Evolutionary conservation across 1,140 invertebrate species (phyloP), one percentile per base, ranked within the genome.

Genomic region (Ooceraea biroi): DNA sequence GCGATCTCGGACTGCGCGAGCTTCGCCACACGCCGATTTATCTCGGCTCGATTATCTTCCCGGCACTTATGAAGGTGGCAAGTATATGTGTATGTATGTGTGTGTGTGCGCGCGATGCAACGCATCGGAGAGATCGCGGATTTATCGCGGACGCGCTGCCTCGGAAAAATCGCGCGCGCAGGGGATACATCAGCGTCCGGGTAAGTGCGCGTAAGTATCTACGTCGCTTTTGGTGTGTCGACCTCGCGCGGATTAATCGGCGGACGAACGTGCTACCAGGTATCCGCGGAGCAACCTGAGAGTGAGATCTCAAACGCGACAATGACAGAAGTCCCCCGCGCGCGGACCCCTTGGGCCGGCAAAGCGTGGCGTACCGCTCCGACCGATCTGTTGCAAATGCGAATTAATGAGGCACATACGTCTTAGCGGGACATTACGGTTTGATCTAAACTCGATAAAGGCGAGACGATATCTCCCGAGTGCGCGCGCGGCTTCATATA

Each of bases 361-460:
- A n/a, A n/a, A n/a, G 4, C 55, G 19, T 25, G 19, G 71, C 58
- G 69, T 65, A 74, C 82, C 57, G 78, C 52, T 27, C 46, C 74
- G 71, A 63, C 52, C 65, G 83, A 84, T 78, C 87, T 88, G 87
- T 83, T 85, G 86, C 89, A 90, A 90, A 91, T 89, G 87, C 89
- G 84, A 89, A 91, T 91, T 91, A 91, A 91, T 90, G 89, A 90
- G 87, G 27, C 83, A 88, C 86, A 89, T 89, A 90, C 90, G 88
- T 90, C 90, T 82, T 85, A 85, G 73, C 83, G 83, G 82, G 63
- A 85, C 88, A 88, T 89, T 90, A 89, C 88, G 85, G 77, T 85
- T 88, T 80, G 89, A 91, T 91, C 90, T 90, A 91, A 91, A 88
- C 88, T 87, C 85, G 90, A 90, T 90, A 91, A 90, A 90, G 71